Evolutionary conservation across 2,888 invertebrate genomes (phyloP).

Genomic region (Brachyptera putata): DNA sequence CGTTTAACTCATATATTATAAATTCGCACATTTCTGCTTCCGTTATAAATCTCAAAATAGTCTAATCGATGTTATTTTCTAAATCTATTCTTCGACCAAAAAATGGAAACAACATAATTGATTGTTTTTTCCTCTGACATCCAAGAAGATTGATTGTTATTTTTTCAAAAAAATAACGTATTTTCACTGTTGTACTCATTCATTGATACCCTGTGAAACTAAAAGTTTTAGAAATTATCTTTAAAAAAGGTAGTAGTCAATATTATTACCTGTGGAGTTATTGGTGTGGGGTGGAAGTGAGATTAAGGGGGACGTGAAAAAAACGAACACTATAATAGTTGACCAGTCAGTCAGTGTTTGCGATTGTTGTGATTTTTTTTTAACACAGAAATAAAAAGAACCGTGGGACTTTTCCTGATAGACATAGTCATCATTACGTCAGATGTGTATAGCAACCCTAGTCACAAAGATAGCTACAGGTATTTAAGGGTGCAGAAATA

Average conservation of each 20-base stretch:
- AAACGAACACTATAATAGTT: constrained; percentile 2
- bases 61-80: not conserved
- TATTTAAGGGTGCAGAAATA: too few species aligned
- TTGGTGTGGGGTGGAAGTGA: too few species aligned
- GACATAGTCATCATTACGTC: not conserved
- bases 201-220: constrained; percentile 7
- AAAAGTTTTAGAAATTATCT: too few species aligned
- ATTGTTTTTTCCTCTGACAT: constrained; percentile 15
- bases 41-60: too few species aligned
- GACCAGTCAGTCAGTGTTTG: constrained; percentile 14
- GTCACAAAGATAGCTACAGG: too few species aligned
- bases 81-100: not conserved
- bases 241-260: too few species aligned
- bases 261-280: too few species aligned
- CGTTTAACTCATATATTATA: too few species aligned
- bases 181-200: constrained; percentile 11
- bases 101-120: constrained; percentile 5
- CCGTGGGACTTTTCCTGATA: constrained; percentile 15
- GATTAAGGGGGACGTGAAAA: not conserved
- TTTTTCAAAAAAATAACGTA: constrained; percentile 17
- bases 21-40: too few species aligned
- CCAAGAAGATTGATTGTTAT: constrained; percentile 16
- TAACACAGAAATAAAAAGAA: not conserved
- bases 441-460: not conserved
- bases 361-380: constrained; percentile 17